Base-by-base conservation (phyloP, 2,888 invertebrate genomes). In the Rhaphigaster nebulosa region DNA sequence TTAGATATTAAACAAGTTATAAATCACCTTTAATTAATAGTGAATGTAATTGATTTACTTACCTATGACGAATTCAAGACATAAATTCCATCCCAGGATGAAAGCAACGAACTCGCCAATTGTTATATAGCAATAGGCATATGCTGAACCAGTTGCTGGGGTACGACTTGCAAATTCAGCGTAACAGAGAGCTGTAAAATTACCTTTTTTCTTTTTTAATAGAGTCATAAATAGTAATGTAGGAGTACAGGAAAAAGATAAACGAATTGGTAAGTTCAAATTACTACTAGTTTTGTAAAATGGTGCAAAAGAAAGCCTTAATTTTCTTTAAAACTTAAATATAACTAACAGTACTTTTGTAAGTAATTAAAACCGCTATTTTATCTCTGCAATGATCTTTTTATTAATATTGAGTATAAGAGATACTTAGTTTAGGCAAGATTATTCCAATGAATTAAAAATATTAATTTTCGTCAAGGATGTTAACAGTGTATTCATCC, bases 71-170 rank as follows among this genome's bases (percentile, higher is more conserved):
- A 98, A 98, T 93, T 98, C 98, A 89, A 98, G 94, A 92, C 98
- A 97, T 90, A 98, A 95, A 94, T 98, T 98, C 98, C 98, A 98
- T 29, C 98, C 98, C 93, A 98, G 98, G 87, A 97, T 95, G 94
- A 98, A 98, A 0, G 98, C 98, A 91, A 97, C 96, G 93, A 98
- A 96, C 94, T 98, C 98, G 1, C 98, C 98, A 91, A 98, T 96
- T 89, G 98, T 97, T 38, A 98, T 98, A 93, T 98, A 98, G 93
- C 97, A 98, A 95, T 98, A 98, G 15, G 98, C 96, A 93, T 98
- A 98, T 0, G 98, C 98, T 0, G 98, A 98, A 10, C 98, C 98
- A 0, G 98, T 98, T 93, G 96, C 97, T 0, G 98, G 98, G 1
- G 98, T 98, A 91, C 97, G 94, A 0, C 97, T 97, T 0, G 98